Conservation (phyloP, 2,888 invertebrate species). For the Calameuta idolon region DNA sequence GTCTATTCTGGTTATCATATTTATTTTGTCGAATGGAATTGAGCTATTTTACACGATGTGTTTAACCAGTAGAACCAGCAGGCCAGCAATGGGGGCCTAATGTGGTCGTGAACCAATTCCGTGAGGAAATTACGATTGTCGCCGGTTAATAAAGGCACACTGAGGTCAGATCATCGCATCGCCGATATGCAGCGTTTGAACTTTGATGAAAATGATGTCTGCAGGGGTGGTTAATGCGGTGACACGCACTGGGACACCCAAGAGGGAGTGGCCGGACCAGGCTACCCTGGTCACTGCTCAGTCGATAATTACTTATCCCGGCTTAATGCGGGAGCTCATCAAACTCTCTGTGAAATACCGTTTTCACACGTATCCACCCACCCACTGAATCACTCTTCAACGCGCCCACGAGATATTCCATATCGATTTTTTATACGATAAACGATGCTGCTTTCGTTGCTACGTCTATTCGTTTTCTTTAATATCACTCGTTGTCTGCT, state of each 20-base stretch:
- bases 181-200: conserved; percentile 51
- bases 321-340: conserved; percentile 53
- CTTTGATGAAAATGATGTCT: conserved; percentile 54
- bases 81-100: background rate
- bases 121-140: background rate
- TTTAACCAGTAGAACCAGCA: background rate
- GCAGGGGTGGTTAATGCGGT: conserved; percentile 54
- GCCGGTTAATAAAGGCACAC: conserved; percentile 12
- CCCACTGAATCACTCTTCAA: background rate
- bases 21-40: background rate
- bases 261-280: conserved; percentile 54
- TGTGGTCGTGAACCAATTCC: background rate
- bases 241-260: conserved; percentile 61
- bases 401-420: background rate
- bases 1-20: background rate
- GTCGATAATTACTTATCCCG: conserved; percentile 59
- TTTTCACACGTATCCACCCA: conserved; percentile 40
- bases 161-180: conserved; percentile 12
- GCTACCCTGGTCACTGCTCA: conserved; percentile 50
- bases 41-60: background rate
- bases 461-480: background rate
- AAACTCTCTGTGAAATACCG: conserved; percentile 52
- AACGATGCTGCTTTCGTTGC: background rate
- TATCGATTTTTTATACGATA: background rate
- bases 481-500: background rate